Conservation (phyloP, 2,888 invertebrate genomes). For the Endotricha flammealis region DNA sequence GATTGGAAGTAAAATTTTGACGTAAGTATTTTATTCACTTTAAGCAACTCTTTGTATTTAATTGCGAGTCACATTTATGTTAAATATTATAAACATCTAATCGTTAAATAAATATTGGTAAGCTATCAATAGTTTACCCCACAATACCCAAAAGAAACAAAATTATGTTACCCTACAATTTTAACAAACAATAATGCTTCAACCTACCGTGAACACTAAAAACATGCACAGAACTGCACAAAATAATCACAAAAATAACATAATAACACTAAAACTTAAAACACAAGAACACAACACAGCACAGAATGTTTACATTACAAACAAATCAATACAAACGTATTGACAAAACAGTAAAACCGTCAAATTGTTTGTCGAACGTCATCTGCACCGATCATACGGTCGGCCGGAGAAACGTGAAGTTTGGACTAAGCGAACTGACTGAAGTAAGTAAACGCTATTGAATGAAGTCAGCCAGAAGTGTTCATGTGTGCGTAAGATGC, state of each 20-base stretch:
- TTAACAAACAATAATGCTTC: not conserved
- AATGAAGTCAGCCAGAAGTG: conserved; percentile 61
- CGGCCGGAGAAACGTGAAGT: conserved; percentile 56
- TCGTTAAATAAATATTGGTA: no score
- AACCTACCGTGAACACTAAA: conserved; percentile 18
- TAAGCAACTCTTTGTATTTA: no score
- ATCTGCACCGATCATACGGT: conserved; percentile 58
- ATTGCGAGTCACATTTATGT: no score
- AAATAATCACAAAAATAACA: conserved; percentile 2
- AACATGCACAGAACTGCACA: conserved; percentile 3
- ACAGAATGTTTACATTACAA: conserved; percentile 16
- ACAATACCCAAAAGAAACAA: no score
- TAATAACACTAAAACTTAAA: conserved; percentile 18
- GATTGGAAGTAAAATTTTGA: no score
- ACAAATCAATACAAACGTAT: conserved; percentile 46
- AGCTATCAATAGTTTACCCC: no score
- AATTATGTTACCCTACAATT: no score
- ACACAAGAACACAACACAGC: conserved; percentile 27
- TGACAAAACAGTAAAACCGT: conserved; percentile 62
- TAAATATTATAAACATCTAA: no score
- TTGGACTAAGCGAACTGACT: conserved; percentile 34
- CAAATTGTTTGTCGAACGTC: conserved; percentile 60
- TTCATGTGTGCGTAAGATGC: conserved; percentile 34
- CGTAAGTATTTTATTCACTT: no score
- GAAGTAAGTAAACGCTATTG: no score